These are phyloP conservation scores for Channa striata DNA, from an alignment of 2,797 vertebrate genomes.

Conservation along the genomic window DNA sequence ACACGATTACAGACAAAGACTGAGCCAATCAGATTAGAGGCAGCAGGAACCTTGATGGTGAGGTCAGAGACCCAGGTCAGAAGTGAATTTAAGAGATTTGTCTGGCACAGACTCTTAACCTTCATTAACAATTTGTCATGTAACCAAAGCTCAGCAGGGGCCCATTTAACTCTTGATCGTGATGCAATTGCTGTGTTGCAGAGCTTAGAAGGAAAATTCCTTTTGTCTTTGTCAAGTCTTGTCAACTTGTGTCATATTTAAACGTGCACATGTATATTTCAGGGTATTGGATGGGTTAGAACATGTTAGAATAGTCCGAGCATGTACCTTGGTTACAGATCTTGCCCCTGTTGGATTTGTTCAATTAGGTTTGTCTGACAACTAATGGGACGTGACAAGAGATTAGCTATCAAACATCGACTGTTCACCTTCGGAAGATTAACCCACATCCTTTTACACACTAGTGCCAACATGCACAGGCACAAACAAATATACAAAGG, in stretches of 20 bases:
- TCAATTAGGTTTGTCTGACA: slow-evolving; percentile 54
- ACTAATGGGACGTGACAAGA: slow-evolving; percentile 71
- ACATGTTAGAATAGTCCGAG: slow-evolving; percentile 1
- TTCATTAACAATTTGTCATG: slow-evolving; percentile 23
- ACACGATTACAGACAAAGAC: slow-evolving; percentile 48
- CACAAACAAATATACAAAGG: slow-evolving; percentile 5
- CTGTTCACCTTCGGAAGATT: slow-evolving; percentile 68
- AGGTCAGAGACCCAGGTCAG: slow-evolving; percentile 48
- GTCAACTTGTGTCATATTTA: neutral
- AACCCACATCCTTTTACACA: slow-evolving; percentile 66
- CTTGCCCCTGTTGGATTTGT: slow-evolving; percentile 58
- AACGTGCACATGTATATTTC: neutral
- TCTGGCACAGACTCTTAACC: slow-evolving; percentile 55
- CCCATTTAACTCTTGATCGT: neutral
- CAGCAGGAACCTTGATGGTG: slow-evolving; percentile 28
- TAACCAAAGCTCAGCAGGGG: slow-evolving; percentile 11
- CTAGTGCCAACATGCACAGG: slow-evolving; percentile 52
- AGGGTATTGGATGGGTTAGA: neutral
- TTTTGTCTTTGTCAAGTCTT: neutral
- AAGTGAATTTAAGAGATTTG: slow-evolving; percentile 66
- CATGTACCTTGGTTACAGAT: slow-evolving; percentile 25
- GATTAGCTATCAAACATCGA: slow-evolving; percentile 76
- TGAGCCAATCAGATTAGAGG: slow-evolving; percentile 61
- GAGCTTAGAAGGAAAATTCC: slow-evolving; percentile 4
- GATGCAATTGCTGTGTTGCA: neutral